Evolutionary conservation across 2,113 vertebrate genomes (phyloP).

Genomic region (Uria lomvia): DNA sequence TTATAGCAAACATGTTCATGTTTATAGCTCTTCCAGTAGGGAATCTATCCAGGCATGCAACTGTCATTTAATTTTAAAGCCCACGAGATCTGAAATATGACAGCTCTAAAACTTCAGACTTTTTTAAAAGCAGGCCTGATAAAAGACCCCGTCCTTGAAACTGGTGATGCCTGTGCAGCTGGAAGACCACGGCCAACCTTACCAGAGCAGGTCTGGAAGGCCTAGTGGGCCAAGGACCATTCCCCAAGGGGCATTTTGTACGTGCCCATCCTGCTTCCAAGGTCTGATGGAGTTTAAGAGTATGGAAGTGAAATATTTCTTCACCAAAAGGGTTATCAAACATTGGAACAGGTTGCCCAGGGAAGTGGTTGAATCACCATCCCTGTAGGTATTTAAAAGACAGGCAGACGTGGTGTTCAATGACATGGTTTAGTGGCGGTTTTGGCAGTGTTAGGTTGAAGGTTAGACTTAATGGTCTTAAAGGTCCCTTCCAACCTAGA

Average conservation of each 20-base stretch:
- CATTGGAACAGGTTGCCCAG: neutral
- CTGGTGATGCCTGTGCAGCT: neutral
- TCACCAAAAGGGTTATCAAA: neutral
- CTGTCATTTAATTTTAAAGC: neutral
- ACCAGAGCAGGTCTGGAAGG: neutral
- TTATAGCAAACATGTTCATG: slow-evolving; percentile 23
- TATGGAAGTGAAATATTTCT: neutral
- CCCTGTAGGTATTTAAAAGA: neutral
- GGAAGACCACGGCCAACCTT: neutral
- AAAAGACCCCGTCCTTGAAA: neutral
- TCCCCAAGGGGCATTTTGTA: neutral
- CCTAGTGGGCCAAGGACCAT: neutral
- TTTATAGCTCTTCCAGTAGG: slow-evolving; percentile 26
- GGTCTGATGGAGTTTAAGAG: neutral
- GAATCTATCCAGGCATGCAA: slow-evolving; percentile 31
- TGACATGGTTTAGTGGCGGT: neutral
- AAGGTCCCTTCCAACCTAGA: neutral
- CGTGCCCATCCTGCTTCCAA: fast-evolving
- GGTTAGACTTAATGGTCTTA: neutral
- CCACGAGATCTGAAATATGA: neutral
- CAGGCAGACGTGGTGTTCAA: too few species aligned
- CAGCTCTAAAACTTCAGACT: neutral
- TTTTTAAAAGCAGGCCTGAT: neutral
- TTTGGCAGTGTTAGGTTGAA: neutral
- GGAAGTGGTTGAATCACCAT: neutral